Percentiles rank a stretch among this genome's conserved stretches.
phyloP scores from a whole-genome alignment of 2,888 invertebrate species.

The Limnephilus rhombicus region DNA sequence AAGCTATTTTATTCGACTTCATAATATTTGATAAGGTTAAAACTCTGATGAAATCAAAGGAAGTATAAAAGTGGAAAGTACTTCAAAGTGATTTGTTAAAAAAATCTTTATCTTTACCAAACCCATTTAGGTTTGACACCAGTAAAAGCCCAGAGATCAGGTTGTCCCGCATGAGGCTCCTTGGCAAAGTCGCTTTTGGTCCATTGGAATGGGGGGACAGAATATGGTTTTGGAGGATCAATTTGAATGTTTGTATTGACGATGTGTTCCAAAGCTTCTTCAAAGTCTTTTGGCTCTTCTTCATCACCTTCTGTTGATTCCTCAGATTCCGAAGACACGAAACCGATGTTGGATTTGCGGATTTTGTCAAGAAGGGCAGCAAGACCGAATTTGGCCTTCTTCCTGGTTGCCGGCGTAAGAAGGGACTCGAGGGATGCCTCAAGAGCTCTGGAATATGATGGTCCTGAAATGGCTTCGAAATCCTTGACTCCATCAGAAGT shows the following conservation, averaged over 20 bases:
- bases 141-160: conserved; percentile 85
- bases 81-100: not conserved
- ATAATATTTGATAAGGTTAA: not conserved
- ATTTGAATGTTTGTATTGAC: conserved; percentile 62
- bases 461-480: conserved; percentile 71
- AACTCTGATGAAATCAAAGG: not conserved
- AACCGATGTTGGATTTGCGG: conserved; percentile 61
- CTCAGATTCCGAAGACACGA: conserved; percentile 59
- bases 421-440: conserved; percentile 63
- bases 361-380: conserved; percentile 62
- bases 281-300: conserved; percentile 59
- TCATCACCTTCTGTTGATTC: conserved; percentile 46
- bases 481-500: conserved; percentile 68
- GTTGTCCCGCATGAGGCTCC: conserved; percentile 83
- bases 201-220: conserved; percentile 85
- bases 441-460: conserved; percentile 66
- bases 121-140: conserved; percentile 79
- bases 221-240: conserved; percentile 69
- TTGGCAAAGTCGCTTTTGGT: conserved; percentile 81
- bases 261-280: conserved; percentile 68
- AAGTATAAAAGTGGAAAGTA: not conserved
- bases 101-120: conserved; percentile 72
- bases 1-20: not conserved
- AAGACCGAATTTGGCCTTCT: conserved; percentile 62
- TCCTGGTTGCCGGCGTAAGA: conserved; percentile 60